Evolutionary conservation across 1,140 invertebrate genomes (phyloP).

Genomic region (Zaprionus gabonicus): DNA sequence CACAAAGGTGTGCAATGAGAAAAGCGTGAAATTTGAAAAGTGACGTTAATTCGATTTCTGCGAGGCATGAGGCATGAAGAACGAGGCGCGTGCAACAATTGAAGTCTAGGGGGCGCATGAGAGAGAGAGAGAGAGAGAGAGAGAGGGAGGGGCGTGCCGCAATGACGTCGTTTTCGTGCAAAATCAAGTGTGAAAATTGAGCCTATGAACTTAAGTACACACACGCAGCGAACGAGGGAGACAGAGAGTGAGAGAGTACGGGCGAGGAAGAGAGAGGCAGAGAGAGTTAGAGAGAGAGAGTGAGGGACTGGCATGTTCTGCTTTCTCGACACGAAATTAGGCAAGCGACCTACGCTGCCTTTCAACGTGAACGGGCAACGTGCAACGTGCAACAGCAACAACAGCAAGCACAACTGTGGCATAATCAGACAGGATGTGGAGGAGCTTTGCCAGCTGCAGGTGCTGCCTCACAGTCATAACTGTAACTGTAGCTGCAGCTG

Average conservation of each 20-base stretch:
- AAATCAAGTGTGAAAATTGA: constrained; percentile 75
- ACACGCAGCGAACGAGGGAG: neutral
- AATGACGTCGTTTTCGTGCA: constrained; percentile 30
- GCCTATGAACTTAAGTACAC: constrained; percentile 55
- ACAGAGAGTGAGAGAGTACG: neutral
- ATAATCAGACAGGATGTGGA: constrained; percentile 51
- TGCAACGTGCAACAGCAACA: constrained; percentile 15
- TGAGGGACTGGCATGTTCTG: constrained; percentile 2
- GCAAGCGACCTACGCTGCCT: constrained; percentile 58
- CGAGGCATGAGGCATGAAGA: neutral
- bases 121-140: neutral
- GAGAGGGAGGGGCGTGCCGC: neutral
- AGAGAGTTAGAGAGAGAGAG: neutral
- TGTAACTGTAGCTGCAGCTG: constrained; percentile 2
- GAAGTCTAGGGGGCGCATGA: too few relatives aligned
- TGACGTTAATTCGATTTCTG: constrained; percentile 74
- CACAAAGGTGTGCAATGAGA: constrained; percentile 32
- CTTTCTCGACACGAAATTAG: constrained; percentile 60
- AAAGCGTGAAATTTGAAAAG: constrained; percentile 77
- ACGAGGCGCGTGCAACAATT: constrained; percentile 3
- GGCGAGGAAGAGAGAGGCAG: neutral
- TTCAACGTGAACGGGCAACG: constrained; percentile 50
- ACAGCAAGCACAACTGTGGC: constrained; percentile 2
- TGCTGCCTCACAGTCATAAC: constrained; percentile 11
- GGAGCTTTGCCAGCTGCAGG: constrained; percentile 52